Percentiles rank a stretch among this genome's conserved stretches.
Evolutionary conservation across 2,888 invertebrate genomes (phyloP).

Genomic region (Microplitis manilae): DNA sequence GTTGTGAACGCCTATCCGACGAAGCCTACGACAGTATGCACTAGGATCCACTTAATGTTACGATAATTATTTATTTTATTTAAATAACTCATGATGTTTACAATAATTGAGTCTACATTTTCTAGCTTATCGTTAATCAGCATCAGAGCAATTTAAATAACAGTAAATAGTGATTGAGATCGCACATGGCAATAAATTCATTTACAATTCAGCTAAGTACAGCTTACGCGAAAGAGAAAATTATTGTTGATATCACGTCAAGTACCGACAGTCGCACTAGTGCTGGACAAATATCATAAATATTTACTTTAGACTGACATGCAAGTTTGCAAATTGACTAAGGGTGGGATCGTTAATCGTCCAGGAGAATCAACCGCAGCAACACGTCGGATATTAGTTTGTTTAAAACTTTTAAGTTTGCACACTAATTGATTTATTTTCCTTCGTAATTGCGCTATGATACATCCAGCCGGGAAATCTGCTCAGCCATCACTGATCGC

Average conservation of each 20-base stretch:
- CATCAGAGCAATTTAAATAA: background rate
- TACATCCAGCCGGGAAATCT: background rate
- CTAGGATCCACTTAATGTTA: background rate
- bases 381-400: background rate
- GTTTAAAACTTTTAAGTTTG: conserved; percentile 4
- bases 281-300: background rate
- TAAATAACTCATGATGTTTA: too few relatives aligned
- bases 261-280: background rate
- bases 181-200: background rate
- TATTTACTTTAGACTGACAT: background rate
- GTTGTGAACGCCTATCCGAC: background rate
- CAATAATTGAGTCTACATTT: too few relatives aligned
- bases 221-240: conserved; percentile 16
- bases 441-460: background rate
- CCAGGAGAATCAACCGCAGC: background rate
- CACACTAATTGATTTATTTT: background rate
- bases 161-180: background rate
- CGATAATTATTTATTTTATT: background rate
- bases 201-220: conserved; percentile 28
- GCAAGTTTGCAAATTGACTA: background rate
- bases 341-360: background rate
- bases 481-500: conserved; percentile 4
- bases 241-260: conserved; percentile 21
- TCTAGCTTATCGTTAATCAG: background rate
- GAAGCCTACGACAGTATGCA: background rate